Base-by-base conservation (phyloP, 1,140 invertebrate genomes). In the Danaus plexippus region DNA sequence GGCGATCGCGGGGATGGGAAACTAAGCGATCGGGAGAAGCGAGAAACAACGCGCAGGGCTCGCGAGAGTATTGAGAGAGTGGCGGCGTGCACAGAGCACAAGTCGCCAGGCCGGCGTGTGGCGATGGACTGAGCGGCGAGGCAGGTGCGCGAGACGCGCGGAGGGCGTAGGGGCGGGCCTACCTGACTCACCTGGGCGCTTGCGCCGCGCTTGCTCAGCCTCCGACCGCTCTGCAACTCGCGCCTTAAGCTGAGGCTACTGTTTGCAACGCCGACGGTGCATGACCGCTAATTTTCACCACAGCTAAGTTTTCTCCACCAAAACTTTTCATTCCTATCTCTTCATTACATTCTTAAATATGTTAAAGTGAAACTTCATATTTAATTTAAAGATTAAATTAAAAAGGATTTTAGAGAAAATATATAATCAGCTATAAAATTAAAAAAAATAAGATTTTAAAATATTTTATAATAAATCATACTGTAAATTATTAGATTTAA, bases 171-270 rank as follows among this genome's bases (percentile, higher is more conserved):
- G 80, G 81, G 80, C 78, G 80, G 80, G 80, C 74, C 78, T 71
- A 83, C 80, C 80, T 83, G 80, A 71, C 68, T 69, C 80, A 86
- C 83, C 83, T 86, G 81, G 80, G 83, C 83, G 83, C 83, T 67
- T 81, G 83, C 83, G 83, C 70, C 75, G 69, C 76, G 72, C 72
- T 67, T 63, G 75, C 79, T 79, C 79, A 77, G 81, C 83, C 83
- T 81, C 83, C 76, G 72, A 58, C 63, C 59, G 59, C 67, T 59
- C 64, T 59, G 56, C 60, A 60, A 66, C 57, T 62, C 61, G 66
- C 68, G 58, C 54, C 51, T 57, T 53, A 40, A 45, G 52, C 59
- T 57, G 52, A 58, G 52, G 56, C 52, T 57, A 64, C 59, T 61
- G 52, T 59, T 49, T 60, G 49, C 57, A 59, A 59, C 57, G 57